phyloP scores from a whole-genome alignment of 2,113 vertebrate species.

The Clarias macrocephalus region DNA sequence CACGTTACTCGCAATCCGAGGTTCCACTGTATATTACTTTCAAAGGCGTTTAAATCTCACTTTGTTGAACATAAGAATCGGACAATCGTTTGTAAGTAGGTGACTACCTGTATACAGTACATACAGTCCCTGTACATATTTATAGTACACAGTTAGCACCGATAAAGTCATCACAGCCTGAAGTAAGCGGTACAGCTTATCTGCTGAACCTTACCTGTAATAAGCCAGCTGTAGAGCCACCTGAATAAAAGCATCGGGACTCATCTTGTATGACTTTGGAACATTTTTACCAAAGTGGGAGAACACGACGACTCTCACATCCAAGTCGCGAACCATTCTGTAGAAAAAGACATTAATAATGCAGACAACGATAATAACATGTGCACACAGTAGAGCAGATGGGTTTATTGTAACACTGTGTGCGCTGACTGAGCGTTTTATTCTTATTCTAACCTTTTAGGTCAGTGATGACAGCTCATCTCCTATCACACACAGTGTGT shows the following conservation, averaged over 20 bases:
- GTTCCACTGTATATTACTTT: too few species aligned
- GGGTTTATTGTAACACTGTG: background rate
- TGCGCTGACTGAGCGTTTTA: background rate
- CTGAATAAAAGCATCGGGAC: slow-evolving; percentile 93
- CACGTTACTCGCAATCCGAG: too few species aligned
- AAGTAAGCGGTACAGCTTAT: background rate
- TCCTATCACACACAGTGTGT: background rate
- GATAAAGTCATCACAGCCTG: background rate
- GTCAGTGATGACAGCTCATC: background rate
- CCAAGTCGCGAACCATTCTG: slow-evolving; percentile 88
- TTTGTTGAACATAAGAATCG: too few species aligned
- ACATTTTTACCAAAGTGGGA: slow-evolving; percentile 87
- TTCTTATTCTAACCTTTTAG: background rate
- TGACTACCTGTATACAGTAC: too few species aligned
- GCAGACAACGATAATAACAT: background rate
- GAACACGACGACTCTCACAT: slow-evolving; percentile 80
- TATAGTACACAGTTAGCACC: too few species aligned
- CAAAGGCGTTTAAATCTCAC: too few species aligned
- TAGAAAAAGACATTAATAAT: background rate
- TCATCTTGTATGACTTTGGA: slow-evolving; percentile 87
- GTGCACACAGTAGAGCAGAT: background rate
- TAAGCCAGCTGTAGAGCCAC: slow-evolving; percentile 88
- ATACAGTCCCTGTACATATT: too few species aligned
- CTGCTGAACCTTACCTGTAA: slow-evolving; percentile 76
- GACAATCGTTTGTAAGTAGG: too few species aligned